These are phyloP conservation scores for Vidua chalybeata DNA, from an alignment of 2,113 vertebrate species.

Conservation along the genomic window DNA sequence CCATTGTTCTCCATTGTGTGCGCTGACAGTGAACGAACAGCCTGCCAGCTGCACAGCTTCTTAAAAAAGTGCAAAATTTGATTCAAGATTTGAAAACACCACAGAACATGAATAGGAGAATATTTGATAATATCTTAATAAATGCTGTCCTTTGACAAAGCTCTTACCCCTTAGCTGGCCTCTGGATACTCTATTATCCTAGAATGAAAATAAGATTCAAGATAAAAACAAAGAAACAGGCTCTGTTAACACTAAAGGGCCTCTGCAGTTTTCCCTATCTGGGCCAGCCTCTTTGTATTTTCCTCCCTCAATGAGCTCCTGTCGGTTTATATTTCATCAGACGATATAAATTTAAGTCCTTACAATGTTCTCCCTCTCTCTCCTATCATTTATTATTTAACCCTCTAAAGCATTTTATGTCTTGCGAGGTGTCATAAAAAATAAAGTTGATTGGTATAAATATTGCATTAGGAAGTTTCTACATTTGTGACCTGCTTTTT, in stretches of 20 bases:
- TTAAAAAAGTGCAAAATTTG: background rate
- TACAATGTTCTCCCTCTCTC: background rate
- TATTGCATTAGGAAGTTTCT: background rate
- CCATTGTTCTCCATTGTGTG: background rate
- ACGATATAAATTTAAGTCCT: background rate
- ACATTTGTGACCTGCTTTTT: background rate
- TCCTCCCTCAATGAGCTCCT: background rate
- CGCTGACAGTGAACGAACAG: background rate
- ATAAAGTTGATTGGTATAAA: slow-evolving; percentile 23
- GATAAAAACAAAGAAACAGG: background rate
- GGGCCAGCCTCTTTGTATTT: background rate
- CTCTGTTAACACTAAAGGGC: background rate
- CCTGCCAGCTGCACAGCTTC: background rate
- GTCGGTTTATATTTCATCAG: slow-evolving; percentile 33
- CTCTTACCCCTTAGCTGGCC: background rate
- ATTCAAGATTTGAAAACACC: background rate
- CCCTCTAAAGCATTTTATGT: slow-evolving; percentile 20
- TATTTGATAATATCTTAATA: slow-evolving; percentile 4
- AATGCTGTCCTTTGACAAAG: slow-evolving; percentile 10
- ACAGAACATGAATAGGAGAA: background rate
- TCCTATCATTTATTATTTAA: slow-evolving; percentile 59
- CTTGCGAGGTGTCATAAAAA: background rate
- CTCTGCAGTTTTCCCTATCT: background rate
- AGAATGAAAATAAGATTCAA: background rate
- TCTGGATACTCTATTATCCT: background rate